Evolutionary conservation across 2,797 vertebrate genomes (phyloP).

Genomic region (Poeciliopsis paucimaculata): DNA sequence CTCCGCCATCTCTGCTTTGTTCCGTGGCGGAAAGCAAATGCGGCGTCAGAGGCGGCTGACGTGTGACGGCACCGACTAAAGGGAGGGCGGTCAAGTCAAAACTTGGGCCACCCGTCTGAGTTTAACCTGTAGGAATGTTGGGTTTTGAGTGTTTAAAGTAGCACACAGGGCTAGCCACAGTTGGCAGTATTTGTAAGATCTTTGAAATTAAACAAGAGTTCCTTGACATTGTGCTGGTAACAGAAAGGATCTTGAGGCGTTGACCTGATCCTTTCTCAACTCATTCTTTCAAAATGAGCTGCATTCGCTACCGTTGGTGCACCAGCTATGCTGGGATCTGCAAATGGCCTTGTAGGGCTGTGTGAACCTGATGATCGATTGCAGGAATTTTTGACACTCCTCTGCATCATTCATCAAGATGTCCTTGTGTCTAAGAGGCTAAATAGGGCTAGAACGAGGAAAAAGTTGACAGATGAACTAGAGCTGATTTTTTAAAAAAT

Average conservation of each 20-base stretch:
- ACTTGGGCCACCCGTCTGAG: slow-evolving; percentile 28
- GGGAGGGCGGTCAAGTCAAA: slow-evolving; percentile 15
- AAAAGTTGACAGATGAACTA: no score
- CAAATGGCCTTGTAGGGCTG: background rate
- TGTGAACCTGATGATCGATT: background rate
- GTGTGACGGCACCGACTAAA: slow-evolving; percentile 44
- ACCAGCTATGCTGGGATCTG: background rate
- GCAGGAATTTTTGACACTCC: background rate
- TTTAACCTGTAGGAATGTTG: slow-evolving; percentile 16
- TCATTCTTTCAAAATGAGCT: background rate
- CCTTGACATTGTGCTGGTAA: background rate
- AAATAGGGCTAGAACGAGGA: background rate
- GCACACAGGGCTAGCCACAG: background rate
- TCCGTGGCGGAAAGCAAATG: slow-evolving; percentile 52
- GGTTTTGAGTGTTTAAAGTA: background rate
- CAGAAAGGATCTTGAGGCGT: background rate
- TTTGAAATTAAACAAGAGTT: background rate
- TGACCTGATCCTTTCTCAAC: background rate
- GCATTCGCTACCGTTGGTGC: background rate
- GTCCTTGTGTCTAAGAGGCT: background rate
- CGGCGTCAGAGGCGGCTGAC: slow-evolving; percentile 26
- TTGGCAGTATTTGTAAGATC: background rate
- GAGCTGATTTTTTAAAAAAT: no score
- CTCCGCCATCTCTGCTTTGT: slow-evolving; percentile 65
- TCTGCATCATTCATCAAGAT: background rate